These are phyloP conservation scores for Drosophila sordidula DNA, from an alignment of 2,888 invertebrate species.

Conservation along the genomic window DNA sequence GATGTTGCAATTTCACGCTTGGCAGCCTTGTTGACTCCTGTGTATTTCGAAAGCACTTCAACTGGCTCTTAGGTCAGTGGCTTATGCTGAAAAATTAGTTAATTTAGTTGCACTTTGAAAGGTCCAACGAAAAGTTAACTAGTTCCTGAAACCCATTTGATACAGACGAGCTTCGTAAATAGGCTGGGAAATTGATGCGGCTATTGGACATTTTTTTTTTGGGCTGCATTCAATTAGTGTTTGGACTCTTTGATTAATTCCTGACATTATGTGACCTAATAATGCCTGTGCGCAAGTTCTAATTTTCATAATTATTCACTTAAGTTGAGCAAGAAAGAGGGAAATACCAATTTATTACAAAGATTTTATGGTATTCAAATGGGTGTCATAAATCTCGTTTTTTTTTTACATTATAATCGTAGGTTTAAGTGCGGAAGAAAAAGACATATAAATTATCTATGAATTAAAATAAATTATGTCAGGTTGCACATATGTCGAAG, in stretches of 20 bases:
- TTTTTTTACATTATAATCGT: neutral
- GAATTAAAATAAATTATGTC: too few relatives aligned
- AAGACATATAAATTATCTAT: too few relatives aligned
- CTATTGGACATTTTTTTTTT: constrained; percentile 13
- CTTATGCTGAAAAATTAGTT: constrained; percentile 75
- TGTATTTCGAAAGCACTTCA: constrained; percentile 28
- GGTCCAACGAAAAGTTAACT: constrained; percentile 19
- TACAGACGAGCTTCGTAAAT: constrained; percentile 50
- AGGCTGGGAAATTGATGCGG: constrained; percentile 62
- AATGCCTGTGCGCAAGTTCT: neutral
- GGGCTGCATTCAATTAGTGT: constrained; percentile 50
- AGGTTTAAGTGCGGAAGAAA: neutral
- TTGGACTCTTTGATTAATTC: constrained; percentile 19
- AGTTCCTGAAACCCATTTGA: constrained; percentile 36
- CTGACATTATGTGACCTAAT: constrained; percentile 1
- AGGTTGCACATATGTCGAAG: too few relatives aligned
- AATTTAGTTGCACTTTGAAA: constrained; percentile 62
- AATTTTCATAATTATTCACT: constrained; percentile 25
- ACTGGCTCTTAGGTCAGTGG: constrained; percentile 58
- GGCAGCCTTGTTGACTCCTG: constrained; percentile 70
- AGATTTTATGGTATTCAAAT: constrained; percentile 1
- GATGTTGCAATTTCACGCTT: constrained; percentile 79
- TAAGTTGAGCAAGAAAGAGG: too few relatives aligned
- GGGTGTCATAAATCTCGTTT: constrained; percentile 3
- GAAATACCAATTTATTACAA: neutral